Percentiles rank a stretch among this genome's conserved stretches.
Evolutionary conservation across 2,113 vertebrate species (phyloP).

Genomic region (Loxodonta africana): DNA sequence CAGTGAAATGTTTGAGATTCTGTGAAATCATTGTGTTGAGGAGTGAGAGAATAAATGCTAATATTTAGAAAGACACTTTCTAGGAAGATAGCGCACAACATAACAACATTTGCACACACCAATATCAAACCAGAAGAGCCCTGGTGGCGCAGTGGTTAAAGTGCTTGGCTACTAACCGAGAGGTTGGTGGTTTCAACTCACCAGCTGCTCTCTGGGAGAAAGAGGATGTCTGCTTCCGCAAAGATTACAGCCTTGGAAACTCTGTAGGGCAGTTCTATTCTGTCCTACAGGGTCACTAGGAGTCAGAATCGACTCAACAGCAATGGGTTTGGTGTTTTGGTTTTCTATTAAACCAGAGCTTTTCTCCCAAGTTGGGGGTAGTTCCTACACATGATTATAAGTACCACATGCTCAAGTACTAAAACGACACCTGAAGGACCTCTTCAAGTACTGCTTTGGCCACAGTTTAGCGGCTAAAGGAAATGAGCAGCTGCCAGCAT

Average conservation of each 20-base stretch:
- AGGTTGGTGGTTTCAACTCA: not conserved
- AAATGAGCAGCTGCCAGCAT: no score
- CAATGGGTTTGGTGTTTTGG: not conserved
- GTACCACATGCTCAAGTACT: not conserved
- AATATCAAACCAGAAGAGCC: not conserved
- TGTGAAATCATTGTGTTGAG: constrained; percentile 66
- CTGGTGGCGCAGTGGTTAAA: not conserved
- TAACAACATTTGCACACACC: not conserved
- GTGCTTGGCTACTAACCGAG: not conserved
- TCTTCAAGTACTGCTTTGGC: not conserved
- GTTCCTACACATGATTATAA: not conserved
- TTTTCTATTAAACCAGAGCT: not conserved
- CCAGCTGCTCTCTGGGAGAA: not conserved
- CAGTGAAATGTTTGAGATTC: constrained; percentile 96
- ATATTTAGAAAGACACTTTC: not conserved
- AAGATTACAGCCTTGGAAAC: not conserved
- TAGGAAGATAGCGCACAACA: not conserved
- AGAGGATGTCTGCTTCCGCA: not conserved
- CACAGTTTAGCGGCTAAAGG: not conserved
- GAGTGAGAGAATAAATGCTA: not conserved
- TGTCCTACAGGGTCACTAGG: not conserved
- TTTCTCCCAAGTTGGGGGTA: no score
- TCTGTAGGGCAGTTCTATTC: no score
- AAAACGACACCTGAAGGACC: not conserved
- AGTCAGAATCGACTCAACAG: not conserved